Conservation (phyloP, 2,113 vertebrate species). For the Xiphias gladius region DNA sequence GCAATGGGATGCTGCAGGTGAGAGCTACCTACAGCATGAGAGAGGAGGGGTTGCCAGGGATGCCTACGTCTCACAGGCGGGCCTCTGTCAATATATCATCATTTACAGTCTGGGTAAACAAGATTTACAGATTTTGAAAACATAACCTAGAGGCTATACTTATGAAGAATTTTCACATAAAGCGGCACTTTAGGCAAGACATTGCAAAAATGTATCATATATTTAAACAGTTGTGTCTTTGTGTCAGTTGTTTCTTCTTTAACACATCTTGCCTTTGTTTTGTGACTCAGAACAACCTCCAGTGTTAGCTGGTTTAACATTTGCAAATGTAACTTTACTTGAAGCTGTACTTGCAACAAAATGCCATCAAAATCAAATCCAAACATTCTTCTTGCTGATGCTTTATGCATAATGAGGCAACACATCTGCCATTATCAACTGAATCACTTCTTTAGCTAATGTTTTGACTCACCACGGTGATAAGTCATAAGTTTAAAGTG, state of each 20-base stretch:
- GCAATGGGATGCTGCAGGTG: constrained; percentile 20
- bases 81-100: constrained; percentile 25
- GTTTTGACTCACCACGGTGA: constrained; percentile 40
- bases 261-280: neutral
- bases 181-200: constrained; percentile 25
- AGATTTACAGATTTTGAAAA: constrained; percentile 36
- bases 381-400: constrained; percentile 12
- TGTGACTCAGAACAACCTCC: neutral
- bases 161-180: constrained; percentile 34
- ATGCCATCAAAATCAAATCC: constrained; percentile 6
- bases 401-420: constrained; percentile 23
- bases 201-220: neutral
- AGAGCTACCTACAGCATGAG: constrained; percentile 25
- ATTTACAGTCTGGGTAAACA: constrained; percentile 24
- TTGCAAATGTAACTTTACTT: constrained; percentile 7
- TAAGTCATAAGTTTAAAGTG: constrained; percentile 38
- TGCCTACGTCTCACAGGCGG: constrained; percentile 11
- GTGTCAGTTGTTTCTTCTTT: neutral
- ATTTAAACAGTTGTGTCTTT: constrained; percentile 1
- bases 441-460: constrained; percentile 33
- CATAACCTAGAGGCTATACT: constrained; percentile 17
- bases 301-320: constrained; percentile 13
- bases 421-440: constrained; percentile 26
- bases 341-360: neutral
- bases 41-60: constrained; percentile 19